Conservation (phyloP, 2,888 invertebrate genomes). For the Oxycera nigricornis region DNA sequence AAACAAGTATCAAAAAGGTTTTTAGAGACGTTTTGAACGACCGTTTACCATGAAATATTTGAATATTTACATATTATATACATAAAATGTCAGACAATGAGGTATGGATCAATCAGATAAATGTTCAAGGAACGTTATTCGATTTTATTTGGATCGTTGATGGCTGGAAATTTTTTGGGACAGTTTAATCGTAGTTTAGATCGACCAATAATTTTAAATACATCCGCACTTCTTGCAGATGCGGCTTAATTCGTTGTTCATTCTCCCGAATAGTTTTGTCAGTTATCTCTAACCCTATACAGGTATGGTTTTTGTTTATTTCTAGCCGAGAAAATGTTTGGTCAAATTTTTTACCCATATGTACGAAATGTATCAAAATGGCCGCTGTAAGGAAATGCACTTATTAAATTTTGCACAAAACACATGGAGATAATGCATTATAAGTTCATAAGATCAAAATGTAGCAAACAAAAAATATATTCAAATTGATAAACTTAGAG, state of each 20-base stretch:
- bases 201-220: too few relatives aligned
- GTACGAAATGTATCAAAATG: not conserved
- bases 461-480: constrained; percentile 23
- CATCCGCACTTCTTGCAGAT: too few relatives aligned
- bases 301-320: not conserved
- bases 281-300: too few relatives aligned
- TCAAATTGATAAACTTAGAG: constrained; percentile 12
- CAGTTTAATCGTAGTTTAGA: too few relatives aligned
- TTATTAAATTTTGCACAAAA: constrained; percentile 46
- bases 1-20: constrained; percentile 3
- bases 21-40: constrained; percentile 34
- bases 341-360: not conserved
- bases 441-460: not conserved
- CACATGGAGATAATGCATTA: not conserved
- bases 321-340: not conserved
- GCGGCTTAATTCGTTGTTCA: too few relatives aligned
- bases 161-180: too few relatives aligned
- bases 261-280: too few relatives aligned
- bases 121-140: too few relatives aligned
- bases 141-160: too few relatives aligned
- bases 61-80: constrained; percentile 21
- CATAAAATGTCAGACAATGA: not conserved
- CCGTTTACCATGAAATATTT: not conserved
- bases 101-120: not conserved
- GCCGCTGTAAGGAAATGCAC: constrained; percentile 46